phyloP scores from a whole-genome alignment of 2,888 invertebrate genomes.

The Mythimna loreyi region DNA sequence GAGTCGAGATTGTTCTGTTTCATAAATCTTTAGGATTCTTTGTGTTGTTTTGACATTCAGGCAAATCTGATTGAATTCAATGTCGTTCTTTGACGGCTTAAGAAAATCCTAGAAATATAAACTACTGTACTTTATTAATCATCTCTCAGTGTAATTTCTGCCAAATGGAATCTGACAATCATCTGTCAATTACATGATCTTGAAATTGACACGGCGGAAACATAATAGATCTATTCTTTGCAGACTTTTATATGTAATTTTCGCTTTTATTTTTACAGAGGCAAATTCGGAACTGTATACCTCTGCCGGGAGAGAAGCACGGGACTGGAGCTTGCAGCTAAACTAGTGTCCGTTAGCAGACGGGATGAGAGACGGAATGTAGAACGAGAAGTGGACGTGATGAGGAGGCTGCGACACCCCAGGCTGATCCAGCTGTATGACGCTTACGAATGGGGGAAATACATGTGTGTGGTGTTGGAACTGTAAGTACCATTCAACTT shows the following conservation, averaged over 20 bases:
- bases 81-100: background rate
- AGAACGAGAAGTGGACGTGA: conserved; percentile 98
- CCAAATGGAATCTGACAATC: conserved; percentile 1
- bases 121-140: conserved; percentile 1
- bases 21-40: conserved; percentile 27
- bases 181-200: background rate
- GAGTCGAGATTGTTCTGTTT: conserved; percentile 25
- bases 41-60: conserved; percentile 24
- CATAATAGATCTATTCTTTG: too few species aligned
- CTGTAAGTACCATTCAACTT: conserved; percentile 93
- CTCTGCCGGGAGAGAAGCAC: conserved; percentile 96
- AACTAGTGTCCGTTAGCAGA: conserved; percentile 96
- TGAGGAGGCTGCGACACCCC: conserved; percentile 98
- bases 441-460: conserved; percentile 97
- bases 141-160: background rate
- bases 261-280: conserved; percentile 90
- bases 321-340: conserved; percentile 96
- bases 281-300: conserved; percentile 99
- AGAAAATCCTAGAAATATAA: background rate
- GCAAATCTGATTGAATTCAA: conserved; percentile 10
- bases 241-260: background rate
- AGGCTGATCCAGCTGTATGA: conserved; percentile 99
- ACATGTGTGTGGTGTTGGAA: conserved; percentile 99
- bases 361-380: conserved; percentile 97
- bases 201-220: too few species aligned